These are phyloP conservation scores for Paratilapia polleni DNA, from an alignment of 2,113 vertebrate species.

Conservation along the genomic window DNA sequence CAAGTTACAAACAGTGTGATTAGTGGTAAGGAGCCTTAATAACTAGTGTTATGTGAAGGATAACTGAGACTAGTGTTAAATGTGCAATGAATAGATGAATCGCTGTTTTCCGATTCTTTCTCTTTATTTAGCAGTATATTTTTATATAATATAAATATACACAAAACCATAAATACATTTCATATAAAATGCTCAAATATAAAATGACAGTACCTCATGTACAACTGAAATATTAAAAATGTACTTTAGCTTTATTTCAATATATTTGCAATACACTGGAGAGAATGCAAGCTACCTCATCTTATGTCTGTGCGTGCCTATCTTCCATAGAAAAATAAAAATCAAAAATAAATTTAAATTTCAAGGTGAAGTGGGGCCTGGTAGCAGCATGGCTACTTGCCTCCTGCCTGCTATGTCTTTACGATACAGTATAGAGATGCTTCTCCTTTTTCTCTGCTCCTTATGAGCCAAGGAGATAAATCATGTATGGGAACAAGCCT, in stretches of 20 bases:
- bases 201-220: constrained; percentile 83
- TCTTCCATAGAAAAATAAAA: constrained; percentile 70
- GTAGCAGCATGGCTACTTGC: constrained; percentile 56
- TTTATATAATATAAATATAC: constrained; percentile 80
- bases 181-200: constrained; percentile 81
- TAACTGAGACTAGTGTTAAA: constrained; percentile 67
- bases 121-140: constrained; percentile 81
- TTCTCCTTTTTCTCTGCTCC: constrained; percentile 45
- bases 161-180: constrained; percentile 84
- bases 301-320: constrained; percentile 66
- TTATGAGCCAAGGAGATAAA: constrained; percentile 61
- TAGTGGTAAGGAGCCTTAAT: constrained; percentile 74
- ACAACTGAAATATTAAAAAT: constrained; percentile 78
- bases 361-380: constrained; percentile 60
- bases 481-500: constrained; percentile 67
- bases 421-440: constrained; percentile 50
- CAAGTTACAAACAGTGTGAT: constrained; percentile 80
- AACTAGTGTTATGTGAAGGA: constrained; percentile 61
- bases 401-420: constrained; percentile 39
- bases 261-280: constrained; percentile 65
- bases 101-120: constrained; percentile 68
- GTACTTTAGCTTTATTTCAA: constrained; percentile 68
- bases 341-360: constrained; percentile 57
- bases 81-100: constrained; percentile 77
- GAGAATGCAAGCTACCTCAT: constrained; percentile 71